A percentile compares a stretch with the other conserved stretches of the same genome.
Conservation (phyloP, 2,113 vertebrate genomes). For the Pangasianodon hypophthalmus region DNA sequence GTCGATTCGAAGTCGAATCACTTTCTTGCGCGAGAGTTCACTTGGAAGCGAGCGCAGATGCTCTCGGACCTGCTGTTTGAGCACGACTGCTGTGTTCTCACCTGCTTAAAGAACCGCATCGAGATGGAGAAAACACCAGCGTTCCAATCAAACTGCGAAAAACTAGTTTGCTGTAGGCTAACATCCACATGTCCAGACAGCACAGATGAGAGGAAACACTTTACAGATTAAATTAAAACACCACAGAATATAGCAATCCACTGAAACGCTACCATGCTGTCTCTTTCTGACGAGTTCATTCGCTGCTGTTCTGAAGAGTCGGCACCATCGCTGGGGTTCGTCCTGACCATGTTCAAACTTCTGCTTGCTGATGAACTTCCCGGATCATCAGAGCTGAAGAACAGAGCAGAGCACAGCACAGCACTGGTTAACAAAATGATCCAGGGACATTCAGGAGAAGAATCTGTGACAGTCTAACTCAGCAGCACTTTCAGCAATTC, state of each 20-base stretch:
- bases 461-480: too few relatives aligned
- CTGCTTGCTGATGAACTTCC: constrained; percentile 50
- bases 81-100: too few relatives aligned
- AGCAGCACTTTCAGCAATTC: too few relatives aligned
- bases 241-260: background rate
- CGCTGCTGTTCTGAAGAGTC: constrained; percentile 15
- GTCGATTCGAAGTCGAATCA: background rate
- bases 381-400: constrained; percentile 49
- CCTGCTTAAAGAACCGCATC: too few relatives aligned
- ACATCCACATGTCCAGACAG: background rate
- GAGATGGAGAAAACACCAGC: too few relatives aligned
- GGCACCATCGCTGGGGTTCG: constrained; percentile 18
- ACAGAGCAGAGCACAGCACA: background rate
- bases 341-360: background rate
- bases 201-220: background rate
- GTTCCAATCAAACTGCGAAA: too few relatives aligned
- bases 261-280: constrained; percentile 54
- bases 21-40: background rate
- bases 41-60: too few relatives aligned
- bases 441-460: background rate
- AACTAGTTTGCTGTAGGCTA: background rate
- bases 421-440: background rate
- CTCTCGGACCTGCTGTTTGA: background rate
- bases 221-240: background rate
- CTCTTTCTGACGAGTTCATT: constrained; percentile 47